A percentile compares a stretch with the other conserved stretches of the same genome.
phyloP scores from a whole-genome alignment of 2,797 vertebrate species.

The Mormyrops boulengeri region DNA sequence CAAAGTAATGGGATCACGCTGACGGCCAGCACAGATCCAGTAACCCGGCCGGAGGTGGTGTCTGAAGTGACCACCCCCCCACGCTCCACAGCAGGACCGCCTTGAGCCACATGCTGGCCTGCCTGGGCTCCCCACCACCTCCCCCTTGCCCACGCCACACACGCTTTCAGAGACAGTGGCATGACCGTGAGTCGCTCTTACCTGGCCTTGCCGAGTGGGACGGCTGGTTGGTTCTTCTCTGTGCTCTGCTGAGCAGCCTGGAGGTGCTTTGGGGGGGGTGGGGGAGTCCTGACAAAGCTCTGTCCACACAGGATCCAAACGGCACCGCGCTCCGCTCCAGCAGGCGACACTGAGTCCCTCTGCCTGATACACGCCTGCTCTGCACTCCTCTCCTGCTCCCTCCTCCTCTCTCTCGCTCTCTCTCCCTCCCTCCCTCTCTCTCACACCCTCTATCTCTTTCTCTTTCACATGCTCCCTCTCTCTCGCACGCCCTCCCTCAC shows the following conservation, averaged over 20 bases:
- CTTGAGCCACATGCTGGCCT: not conserved
- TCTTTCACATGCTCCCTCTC: constrained; percentile 28
- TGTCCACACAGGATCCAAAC: constrained; percentile 43
- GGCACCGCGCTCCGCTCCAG: constrained; percentile 40
- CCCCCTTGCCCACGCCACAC: not conserved
- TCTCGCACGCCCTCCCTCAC: constrained; percentile 21
- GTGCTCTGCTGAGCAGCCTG: constrained; percentile 48
- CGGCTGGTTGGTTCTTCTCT: constrained; percentile 35
- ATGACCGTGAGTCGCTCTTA: constrained; percentile 37
- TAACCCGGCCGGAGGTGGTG: not conserved
- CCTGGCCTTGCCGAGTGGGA: constrained; percentile 50
- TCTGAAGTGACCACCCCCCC: not conserved
- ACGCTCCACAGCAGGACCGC: not conserved
- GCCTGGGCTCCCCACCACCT: not conserved
- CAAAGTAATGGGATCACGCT: not conserved
- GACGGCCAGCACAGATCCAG: not conserved
- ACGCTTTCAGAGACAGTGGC: not conserved
- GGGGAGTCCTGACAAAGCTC: constrained; percentile 33
- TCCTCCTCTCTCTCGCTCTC: constrained; percentile 28
- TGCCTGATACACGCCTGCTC: constrained; percentile 39
- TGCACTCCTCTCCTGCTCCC: constrained; percentile 54
- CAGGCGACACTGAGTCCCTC: constrained; percentile 33
- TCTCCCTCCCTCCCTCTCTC: constrained; percentile 21
- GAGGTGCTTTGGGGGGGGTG: constrained; percentile 26
- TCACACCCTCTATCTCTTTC: constrained; percentile 30